phyloP scores from a whole-genome alignment of 2,113 vertebrate species.

The Oreochromis spilurus region DNA sequence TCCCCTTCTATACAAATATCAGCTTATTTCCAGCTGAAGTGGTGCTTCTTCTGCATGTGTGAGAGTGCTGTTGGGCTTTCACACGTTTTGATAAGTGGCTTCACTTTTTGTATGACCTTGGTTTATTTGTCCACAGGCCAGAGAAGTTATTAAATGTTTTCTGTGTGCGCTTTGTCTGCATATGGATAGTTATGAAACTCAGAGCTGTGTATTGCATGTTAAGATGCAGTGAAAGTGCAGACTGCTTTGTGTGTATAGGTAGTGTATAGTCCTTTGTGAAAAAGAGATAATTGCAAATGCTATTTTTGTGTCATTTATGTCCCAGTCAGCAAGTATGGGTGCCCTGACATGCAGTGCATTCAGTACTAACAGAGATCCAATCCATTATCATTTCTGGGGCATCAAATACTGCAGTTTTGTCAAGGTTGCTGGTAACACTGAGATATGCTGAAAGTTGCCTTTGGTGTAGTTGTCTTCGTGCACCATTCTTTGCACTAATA shows the following conservation, averaged over 20 bases:
- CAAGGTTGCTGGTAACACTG: not conserved
- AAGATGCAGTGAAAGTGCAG: not conserved
- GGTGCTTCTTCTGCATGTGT: not conserved
- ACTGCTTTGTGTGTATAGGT: not conserved
- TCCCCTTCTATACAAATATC: conserved; percentile 12
- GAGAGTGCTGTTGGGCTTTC: conserved; percentile 4
- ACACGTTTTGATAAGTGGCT: conserved; percentile 7
- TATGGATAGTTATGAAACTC: not conserved
- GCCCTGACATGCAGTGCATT: not conserved
- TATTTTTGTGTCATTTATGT: not conserved
- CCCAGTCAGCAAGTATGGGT: not conserved
- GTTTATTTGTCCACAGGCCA: not conserved
- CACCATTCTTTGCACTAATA: not conserved
- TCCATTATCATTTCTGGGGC: not conserved
- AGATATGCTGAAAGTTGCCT: not conserved
- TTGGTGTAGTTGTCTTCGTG: not conserved
- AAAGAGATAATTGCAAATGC: not conserved
- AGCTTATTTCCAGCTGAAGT: conserved; percentile 8
- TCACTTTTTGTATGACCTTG: conserved; percentile 4
- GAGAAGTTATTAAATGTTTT: not conserved
- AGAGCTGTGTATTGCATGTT: not conserved
- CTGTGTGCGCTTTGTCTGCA: not conserved
- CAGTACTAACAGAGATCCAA: not conserved
- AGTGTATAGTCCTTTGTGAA: not conserved
- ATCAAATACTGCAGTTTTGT: not conserved